Conservation (phyloP, 2,113 vertebrate genomes). For the Lamprotornis superbus region DNA sequence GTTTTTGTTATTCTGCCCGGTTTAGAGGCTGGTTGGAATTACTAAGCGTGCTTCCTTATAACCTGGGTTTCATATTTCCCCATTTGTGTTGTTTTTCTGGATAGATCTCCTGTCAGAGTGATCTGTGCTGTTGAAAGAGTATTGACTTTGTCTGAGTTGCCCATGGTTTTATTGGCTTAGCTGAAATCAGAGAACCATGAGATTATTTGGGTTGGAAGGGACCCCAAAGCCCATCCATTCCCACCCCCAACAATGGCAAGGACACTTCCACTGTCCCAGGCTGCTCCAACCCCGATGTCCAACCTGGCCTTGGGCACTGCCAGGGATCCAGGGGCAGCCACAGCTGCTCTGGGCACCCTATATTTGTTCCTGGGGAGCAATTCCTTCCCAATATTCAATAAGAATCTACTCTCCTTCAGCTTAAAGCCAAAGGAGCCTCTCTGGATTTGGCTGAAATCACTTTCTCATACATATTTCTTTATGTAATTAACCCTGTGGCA, state of each 20-base stretch:
- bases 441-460: background rate
- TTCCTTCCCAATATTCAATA: background rate
- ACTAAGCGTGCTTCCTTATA: background rate
- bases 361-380: background rate
- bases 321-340: background rate
- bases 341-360: background rate
- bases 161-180: background rate
- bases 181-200: background rate
- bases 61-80: background rate
- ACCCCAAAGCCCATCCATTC: accelerated
- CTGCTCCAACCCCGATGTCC: accelerated
- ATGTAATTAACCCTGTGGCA: background rate
- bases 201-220: background rate
- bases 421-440: background rate
- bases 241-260: background rate
- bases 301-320: background rate
- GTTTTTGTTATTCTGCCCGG: background rate
- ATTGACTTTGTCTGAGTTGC: background rate
- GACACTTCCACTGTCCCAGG: background rate
- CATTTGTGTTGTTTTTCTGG: background rate
- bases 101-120: background rate
- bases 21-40: background rate
- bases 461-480: background rate
- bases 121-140: background rate
- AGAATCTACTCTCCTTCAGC: background rate